Percentiles rank a stretch among this genome's conserved stretches.
Evolutionary conservation across 2,797 vertebrate genomes (phyloP).

Genomic region (Chloroceryle amazona): DNA sequence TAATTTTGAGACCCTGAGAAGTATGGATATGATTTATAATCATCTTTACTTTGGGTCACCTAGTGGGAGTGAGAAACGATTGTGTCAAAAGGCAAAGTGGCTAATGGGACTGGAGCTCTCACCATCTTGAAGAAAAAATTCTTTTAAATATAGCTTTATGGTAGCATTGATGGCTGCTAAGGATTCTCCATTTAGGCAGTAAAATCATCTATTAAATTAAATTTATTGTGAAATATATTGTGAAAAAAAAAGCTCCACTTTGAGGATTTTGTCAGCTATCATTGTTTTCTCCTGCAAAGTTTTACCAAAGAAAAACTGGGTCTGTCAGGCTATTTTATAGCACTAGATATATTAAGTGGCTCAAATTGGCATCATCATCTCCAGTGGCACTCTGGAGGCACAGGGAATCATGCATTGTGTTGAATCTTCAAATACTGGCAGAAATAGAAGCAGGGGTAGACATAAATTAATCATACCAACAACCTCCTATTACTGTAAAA

Average conservation of each 20-base stretch:
- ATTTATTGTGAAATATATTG: neutral
- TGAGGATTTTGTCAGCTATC: neutral
- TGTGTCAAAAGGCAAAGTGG: neutral
- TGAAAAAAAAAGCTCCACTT: neutral
- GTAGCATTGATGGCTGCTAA: neutral
- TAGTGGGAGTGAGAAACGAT: neutral
- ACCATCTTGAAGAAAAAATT: neutral
- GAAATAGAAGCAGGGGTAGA: neutral
- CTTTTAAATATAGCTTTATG: neutral
- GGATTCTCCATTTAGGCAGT: neutral
- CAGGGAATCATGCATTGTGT: neutral
- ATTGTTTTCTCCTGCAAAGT: neutral
- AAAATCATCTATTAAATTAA: neutral
- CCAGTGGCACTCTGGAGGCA: neutral
- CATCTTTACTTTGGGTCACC: neutral
- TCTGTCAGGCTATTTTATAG: neutral
- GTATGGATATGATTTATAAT: neutral
- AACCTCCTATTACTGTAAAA: neutral
- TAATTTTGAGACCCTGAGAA: neutral
- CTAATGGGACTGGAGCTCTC: neutral
- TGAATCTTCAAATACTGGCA: neutral
- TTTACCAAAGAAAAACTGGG: neutral
- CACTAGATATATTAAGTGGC: neutral
- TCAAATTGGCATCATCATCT: neutral
- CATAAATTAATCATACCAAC: neutral